Conservation (phyloP, 2,113 vertebrate species). For the Casuarius casuarius region DNA sequence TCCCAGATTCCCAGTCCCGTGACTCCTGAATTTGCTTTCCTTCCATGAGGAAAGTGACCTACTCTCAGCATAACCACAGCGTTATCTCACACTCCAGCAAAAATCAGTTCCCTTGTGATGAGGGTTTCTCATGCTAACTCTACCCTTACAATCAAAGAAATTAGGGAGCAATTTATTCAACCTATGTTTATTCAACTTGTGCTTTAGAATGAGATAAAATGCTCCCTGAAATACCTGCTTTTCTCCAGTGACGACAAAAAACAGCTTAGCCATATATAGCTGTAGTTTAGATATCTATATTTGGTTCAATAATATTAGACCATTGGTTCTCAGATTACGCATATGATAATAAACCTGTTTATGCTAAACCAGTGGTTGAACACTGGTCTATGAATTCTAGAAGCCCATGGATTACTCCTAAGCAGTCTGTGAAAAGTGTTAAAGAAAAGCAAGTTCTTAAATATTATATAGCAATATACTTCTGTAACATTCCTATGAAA, state of each 20-base stretch:
- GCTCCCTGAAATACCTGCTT: neutral
- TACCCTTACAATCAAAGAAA: neutral
- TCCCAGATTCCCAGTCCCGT: neutral
- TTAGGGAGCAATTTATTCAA: neutral
- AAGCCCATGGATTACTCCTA: neutral
- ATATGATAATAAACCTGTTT: neutral
- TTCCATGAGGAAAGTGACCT: neutral
- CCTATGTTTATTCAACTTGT: neutral
- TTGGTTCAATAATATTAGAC: neutral
- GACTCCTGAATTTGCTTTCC: neutral
- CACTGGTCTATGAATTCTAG: neutral
- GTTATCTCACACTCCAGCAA: neutral
- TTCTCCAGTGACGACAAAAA: neutral
- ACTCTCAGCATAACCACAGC: neutral
- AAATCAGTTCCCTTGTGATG: neutral
- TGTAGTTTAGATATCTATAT: neutral
- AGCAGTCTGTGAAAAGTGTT: neutral
- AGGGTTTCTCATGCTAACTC: neutral
- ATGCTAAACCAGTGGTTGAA: neutral
- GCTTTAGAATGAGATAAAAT: neutral
- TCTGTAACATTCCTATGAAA: neutral
- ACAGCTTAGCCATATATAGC: neutral
- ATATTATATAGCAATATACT: neutral
- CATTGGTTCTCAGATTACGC: neutral
- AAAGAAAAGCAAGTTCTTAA: neutral